phyloP scores from a whole-genome alignment of 2,797 vertebrate genomes.

The Miichthys miiuy region DNA sequence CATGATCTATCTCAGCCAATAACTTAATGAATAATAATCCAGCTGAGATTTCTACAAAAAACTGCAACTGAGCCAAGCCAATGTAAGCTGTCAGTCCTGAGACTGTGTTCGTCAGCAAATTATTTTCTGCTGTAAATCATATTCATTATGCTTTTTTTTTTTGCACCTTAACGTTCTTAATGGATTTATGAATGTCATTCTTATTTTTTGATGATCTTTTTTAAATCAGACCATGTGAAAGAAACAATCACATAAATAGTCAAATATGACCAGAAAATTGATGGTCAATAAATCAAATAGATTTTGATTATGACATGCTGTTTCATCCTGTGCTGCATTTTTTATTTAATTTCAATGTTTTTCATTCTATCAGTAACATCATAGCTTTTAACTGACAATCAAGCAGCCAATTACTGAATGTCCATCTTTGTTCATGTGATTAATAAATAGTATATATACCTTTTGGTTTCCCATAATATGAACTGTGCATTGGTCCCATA shows the following conservation, averaged over 20 bases:
- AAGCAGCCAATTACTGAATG: not conserved
- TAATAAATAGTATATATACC: no score
- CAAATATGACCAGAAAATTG: not conserved
- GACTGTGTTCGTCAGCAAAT: not conserved
- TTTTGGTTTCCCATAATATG: not conserved
- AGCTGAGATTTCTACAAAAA: not conserved
- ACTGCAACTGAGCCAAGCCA: no score
- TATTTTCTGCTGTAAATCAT: not conserved
- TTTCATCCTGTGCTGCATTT: not conserved
- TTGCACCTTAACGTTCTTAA: not conserved
- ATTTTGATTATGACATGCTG: not conserved
- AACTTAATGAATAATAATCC: not conserved
- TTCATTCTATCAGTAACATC: not conserved
- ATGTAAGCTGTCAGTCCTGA: not conserved
- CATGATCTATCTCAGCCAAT: not conserved
- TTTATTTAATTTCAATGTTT: no score
- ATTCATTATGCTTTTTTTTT: no score
- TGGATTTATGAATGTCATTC: not conserved
- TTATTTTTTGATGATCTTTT: not conserved
- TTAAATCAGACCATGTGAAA: not conserved
- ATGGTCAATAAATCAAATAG: not conserved
- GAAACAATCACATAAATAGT: not conserved
- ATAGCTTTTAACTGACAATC: no score
- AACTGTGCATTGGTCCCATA: not conserved
- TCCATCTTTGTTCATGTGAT: no score